Percentiles rank a stretch among this genome's conserved stretches.
phyloP scores from a whole-genome alignment of 2,113 vertebrate genomes.

The Tursiops truncatus region DNA sequence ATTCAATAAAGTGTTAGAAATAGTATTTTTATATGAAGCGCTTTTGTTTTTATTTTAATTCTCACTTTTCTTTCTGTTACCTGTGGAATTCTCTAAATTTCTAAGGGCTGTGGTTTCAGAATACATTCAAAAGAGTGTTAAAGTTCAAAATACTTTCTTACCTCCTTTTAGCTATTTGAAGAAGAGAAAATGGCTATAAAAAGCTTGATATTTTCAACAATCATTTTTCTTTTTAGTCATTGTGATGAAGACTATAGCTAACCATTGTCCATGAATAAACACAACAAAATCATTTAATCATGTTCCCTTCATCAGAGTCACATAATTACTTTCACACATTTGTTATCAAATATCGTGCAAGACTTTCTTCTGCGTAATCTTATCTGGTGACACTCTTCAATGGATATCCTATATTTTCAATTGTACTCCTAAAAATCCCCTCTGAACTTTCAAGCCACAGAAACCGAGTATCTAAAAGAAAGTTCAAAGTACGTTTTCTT shows the following conservation, averaged over 20 bases:
- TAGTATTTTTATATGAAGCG: not conserved
- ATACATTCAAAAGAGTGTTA: not conserved
- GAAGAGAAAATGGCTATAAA: not conserved
- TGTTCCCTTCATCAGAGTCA: not conserved
- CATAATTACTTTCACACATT: not conserved
- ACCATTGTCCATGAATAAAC: not conserved
- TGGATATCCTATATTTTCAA: not conserved
- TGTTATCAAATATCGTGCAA: constrained; percentile 19
- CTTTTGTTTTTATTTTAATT: constrained; percentile 46
- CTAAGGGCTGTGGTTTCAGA: constrained; percentile 9
- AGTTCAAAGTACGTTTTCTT: not conserved
- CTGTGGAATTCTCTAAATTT: not conserved
- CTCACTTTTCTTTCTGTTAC: not conserved
- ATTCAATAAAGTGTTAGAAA: not conserved
- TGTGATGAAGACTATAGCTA: constrained; percentile 28
- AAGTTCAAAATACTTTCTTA: constrained; percentile 40
- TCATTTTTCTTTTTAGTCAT: constrained; percentile 33
- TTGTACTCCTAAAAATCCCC: constrained; percentile 4
- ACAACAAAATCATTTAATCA: not conserved
- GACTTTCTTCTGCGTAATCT: not conserved
- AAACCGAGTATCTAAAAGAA: not conserved
- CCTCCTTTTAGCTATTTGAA: constrained; percentile 29
- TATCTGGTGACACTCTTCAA: constrained; percentile 13
- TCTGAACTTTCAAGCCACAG: not conserved
- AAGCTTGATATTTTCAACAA: constrained; percentile 40